Base-by-base conservation (phyloP, 2,113 vertebrate genomes). In the Terrapene triunguis region DNA sequence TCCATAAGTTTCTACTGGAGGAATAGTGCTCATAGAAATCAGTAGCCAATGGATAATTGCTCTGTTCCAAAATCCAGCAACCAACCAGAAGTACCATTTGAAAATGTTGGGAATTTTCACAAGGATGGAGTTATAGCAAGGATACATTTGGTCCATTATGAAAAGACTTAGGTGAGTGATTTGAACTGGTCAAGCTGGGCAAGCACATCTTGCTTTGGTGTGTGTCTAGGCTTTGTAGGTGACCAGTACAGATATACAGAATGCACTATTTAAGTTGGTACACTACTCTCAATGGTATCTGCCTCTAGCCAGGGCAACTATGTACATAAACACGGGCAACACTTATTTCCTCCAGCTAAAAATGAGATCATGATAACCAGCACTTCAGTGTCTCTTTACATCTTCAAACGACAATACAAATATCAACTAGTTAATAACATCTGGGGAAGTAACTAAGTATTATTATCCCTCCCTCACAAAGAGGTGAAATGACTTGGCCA, bases 171-270 rank as follows among this genome's bases (percentile, higher is more conserved):
- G 59, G 42, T 59, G 65, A 91, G 81, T 89, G 93, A 80, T 42
- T 80, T 83, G 19, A 47, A 29, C 25, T 55, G 90, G 54, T 72
- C 0, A 10, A 87, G 35, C 55, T 80, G 65, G 0, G 1, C 44
- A 93, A 90, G 24, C 35, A 93, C 38, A n/a, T 91, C 57, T 79
- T 50, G 55, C 80, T 87, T 85, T 94, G 80, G 14, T 89, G n/a
- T 50, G 14, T 2, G 25, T 85, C 87, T 65, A 87, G 25, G 1
- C 57, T 87, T 93, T 85, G 50, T 59, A 81, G 91, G 8, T 47
- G 55, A 78, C 29, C 29, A 62, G 59, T 62, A 62, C 44, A 53
- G 50, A 51, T 55, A 74, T 84, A 88, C 14, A 0, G 7, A 92
- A 55, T 0, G 0, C 54, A 35, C 65, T 80, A 81, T 76, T 80